These are phyloP conservation scores for Phocoena sinus DNA, from an alignment of 2,113 vertebrate species.

Conservation along the genomic window DNA sequence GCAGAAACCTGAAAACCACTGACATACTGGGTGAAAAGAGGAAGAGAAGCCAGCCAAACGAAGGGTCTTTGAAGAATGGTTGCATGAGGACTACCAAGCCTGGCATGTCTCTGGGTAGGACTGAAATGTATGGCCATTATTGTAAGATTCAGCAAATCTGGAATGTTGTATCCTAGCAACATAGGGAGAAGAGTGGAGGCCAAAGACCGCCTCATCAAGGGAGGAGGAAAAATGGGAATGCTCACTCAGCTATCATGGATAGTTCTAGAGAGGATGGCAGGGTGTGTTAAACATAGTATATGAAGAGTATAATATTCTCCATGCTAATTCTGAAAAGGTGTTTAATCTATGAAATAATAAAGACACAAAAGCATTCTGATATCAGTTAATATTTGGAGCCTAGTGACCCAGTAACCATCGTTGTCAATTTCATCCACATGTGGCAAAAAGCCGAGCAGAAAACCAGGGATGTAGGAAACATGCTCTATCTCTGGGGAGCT, in stretches of 20 bases:
- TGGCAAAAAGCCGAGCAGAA: background rate
- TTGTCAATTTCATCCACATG: background rate
- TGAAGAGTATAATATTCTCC: background rate
- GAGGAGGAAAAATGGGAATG: background rate
- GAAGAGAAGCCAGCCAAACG: background rate
- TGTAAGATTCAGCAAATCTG: background rate
- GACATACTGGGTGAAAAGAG: background rate
- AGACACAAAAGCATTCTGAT: background rate
- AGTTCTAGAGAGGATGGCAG: background rate
- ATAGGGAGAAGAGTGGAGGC: background rate
- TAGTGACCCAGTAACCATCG: background rate
- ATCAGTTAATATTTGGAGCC: background rate
- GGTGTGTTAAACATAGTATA: background rate
- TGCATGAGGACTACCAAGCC: background rate
- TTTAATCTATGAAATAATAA: background rate
- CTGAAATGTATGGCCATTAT: background rate
- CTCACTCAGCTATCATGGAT: background rate
- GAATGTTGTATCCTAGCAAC: background rate
- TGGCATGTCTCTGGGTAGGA: background rate
- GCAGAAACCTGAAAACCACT: background rate
- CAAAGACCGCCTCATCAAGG: background rate
- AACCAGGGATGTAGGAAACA: background rate
- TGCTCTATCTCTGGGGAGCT: background rate
- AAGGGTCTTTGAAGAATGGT: background rate
- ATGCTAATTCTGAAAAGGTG: background rate